Evolutionary conservation across 2,113 vertebrate species (phyloP), one percentile per base, ranked within the genome.

Genomic region (Gallinago undulata): DNA sequence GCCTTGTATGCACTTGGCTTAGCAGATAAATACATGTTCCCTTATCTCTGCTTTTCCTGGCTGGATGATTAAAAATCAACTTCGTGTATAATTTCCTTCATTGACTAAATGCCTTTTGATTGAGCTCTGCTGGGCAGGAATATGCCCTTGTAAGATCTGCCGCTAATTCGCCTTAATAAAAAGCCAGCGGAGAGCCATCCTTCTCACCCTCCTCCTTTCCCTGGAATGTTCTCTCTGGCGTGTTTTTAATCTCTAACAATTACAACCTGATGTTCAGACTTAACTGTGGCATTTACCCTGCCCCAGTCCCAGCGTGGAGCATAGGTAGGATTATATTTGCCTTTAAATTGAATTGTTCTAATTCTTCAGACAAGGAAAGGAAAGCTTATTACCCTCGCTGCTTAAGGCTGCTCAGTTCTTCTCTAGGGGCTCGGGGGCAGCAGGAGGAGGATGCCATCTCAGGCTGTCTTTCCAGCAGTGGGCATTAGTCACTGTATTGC

Each of bases 221-320:
- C 55, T 95, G 85, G 97, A 97, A 97, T 94, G 94, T 89, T 97
- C 94, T 70, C 76, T 94, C 88, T 93, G 84, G 93, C 28, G 67
- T 80, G 88, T 89, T 77, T 96, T 96, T 97, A 96, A 96, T 95
- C 89, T 96, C 93, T 94, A 79, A 68, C 72, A 93, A 85, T 96
- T 97, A 77, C 96, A 95, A 94, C 86, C 81, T 89, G 86, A 95
- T 89, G 66, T 87, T 90, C 84, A 86, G 92, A 78, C 91, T 90
- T 97, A 95, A 96, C 95, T 84, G 37, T 79, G 84, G 89, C 87
- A 89, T 96, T 96, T 94, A 81, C 87, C 41, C 94, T 90, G 91
- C 63, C 45, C 79, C 45, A 78, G 45, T 73, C 95, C 94, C 72
- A 91, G 93, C 13, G 3, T 68, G 75, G 69, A 92, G 75, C 86